These are phyloP conservation scores for Eristalis pertinax DNA, from an alignment of 2,888 invertebrate species.

Conservation along the genomic window DNA sequence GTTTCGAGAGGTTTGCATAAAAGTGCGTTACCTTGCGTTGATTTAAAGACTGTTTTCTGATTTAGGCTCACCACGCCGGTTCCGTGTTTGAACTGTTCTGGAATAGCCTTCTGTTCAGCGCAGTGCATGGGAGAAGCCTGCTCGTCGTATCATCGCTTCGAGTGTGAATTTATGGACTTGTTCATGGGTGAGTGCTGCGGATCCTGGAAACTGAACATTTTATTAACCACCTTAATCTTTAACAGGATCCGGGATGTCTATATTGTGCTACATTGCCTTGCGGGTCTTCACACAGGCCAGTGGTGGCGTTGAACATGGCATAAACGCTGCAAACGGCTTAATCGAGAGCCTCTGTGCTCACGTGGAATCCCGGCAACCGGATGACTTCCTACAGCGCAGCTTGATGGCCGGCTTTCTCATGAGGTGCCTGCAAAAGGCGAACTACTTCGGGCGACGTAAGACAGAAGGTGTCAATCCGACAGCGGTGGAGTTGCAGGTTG, in stretches of 20 bases:
- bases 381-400: conserved; percentile 88
- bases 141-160: conserved; percentile 87
- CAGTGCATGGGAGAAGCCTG: conserved; percentile 86
- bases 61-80: conserved; percentile 85
- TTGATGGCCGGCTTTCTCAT: conserved; percentile 90
- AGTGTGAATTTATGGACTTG: conserved; percentile 88
- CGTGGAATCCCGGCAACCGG: conserved; percentile 83
- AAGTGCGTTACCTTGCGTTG: neutral
- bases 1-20: conserved; percentile 82
- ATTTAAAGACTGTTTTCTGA: neutral
- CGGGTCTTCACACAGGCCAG: conserved; percentile 89
- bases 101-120: conserved; percentile 88
- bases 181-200: conserved; percentile 84
- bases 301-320: conserved; percentile 78
- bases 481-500: conserved; percentile 84
- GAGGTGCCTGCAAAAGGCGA: conserved; percentile 86
- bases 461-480: conserved; percentile 81
- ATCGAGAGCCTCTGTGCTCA: conserved; percentile 87
- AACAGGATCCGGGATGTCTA: conserved; percentile 89
- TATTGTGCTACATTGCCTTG: conserved; percentile 88
- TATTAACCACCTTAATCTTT: neutral
- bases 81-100: conserved; percentile 88
- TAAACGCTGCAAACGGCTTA: conserved; percentile 81
- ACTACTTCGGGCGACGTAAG: conserved; percentile 84
- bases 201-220: neutral